Conservation (phyloP, 2,888 invertebrate genomes). For the Eledona agricola region DNA sequence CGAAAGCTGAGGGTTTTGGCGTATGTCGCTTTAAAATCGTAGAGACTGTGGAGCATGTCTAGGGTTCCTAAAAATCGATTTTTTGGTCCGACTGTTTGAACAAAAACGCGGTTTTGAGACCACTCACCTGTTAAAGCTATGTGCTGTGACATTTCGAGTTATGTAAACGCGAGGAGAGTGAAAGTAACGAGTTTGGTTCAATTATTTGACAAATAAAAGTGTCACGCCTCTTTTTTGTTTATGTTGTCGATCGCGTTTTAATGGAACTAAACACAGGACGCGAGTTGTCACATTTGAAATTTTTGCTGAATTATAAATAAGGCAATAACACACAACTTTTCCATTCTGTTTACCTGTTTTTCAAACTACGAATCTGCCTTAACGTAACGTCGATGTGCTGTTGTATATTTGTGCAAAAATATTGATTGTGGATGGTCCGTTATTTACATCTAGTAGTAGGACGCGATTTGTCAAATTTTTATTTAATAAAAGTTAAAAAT, state of each 20-base stretch:
- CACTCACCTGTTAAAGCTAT: conserved; percentile 48
- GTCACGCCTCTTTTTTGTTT: conserved; percentile 56
- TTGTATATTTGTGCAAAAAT: too few species aligned
- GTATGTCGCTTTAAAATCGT: conserved; percentile 85
- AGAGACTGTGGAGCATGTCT: conserved; percentile 85
- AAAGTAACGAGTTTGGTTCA: conserved; percentile 33
- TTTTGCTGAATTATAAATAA: background rate
- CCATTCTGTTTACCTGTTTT: too few species aligned
- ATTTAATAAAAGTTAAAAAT: too few species aligned
- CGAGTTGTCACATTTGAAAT: conserved; percentile 10
- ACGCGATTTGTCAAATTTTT: too few species aligned
- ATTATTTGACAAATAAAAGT: conserved; percentile 38
- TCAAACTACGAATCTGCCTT: background rate
- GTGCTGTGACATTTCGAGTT: conserved; percentile 45
- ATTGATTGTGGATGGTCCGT: too few species aligned
- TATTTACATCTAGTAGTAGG: too few species aligned
- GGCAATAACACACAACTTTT: background rate
- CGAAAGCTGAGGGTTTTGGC: conserved; percentile 84
- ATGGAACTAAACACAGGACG: conserved; percentile 11
- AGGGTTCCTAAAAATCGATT: conserved; percentile 69
- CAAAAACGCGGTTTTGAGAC: conserved; percentile 6
- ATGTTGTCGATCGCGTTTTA: conserved; percentile 40
- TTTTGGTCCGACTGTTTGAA: background rate
- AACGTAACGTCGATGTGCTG: too few species aligned
- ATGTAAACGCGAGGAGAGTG: conserved; percentile 29